Evolutionary conservation across 1,140 invertebrate species (phyloP).

Genomic region (Macrobrachium nipponense): DNA sequence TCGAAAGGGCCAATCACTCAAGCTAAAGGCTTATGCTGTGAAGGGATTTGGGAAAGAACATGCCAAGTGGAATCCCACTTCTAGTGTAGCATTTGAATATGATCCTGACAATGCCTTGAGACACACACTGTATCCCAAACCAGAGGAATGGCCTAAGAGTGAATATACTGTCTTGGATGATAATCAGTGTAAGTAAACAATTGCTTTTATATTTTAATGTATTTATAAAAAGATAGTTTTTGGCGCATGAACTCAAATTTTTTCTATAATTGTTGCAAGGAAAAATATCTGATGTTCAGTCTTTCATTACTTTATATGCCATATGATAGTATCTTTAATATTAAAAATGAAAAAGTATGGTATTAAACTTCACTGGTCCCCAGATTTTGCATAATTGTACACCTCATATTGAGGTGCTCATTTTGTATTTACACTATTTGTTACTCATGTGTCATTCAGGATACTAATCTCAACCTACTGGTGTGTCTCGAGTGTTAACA

Average conservation of each 20-base stretch:
- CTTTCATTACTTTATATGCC: too few relatives aligned
- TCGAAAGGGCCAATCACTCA: conserved; percentile 96
- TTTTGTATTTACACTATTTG: too few relatives aligned
- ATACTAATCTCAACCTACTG: too few relatives aligned
- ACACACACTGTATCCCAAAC: conserved; percentile 96
- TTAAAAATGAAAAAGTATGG: too few relatives aligned
- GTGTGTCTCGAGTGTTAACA: too few relatives aligned
- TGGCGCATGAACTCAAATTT: conserved; percentile 28
- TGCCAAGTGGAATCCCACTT: conserved; percentile 99
- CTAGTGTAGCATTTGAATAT: conserved; percentile 98
- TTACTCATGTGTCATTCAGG: too few relatives aligned
- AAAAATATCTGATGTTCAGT: too few relatives aligned
- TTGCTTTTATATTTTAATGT: not conserved
- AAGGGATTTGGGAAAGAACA: conserved; percentile 99
- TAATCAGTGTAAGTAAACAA: conserved; percentile 80
- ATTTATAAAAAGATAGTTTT: not conserved
- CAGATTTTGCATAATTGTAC: too few relatives aligned
- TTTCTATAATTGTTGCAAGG: conserved; percentile 25
- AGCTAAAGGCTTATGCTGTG: conserved; percentile 95
- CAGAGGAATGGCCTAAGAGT: conserved; percentile 99
- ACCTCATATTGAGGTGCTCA: too few relatives aligned
- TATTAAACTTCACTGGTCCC: too few relatives aligned
- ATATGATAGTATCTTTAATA: too few relatives aligned
- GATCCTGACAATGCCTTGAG: conserved; percentile 98
- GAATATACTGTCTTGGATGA: conserved; percentile 95